Evolutionary conservation across 2,888 invertebrate genomes (phyloP).

Genomic region (Drosophila austrosaltans): DNA sequence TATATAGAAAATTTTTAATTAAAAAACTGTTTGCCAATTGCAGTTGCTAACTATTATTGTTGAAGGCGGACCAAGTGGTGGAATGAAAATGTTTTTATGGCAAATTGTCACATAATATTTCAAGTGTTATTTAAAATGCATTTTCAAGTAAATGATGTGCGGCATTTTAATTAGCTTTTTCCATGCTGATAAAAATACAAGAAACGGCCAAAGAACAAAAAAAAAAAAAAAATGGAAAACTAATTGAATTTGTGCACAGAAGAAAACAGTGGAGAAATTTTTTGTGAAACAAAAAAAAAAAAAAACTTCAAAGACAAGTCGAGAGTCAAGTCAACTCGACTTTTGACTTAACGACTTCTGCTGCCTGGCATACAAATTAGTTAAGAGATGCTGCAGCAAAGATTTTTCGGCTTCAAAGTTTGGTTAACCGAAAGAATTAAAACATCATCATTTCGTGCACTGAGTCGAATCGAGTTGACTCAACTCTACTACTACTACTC

Average conservation of each 20-base stretch:
- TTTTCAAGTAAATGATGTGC: conserved; percentile 64
- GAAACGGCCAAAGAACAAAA: conserved; percentile 16
- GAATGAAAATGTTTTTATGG: conserved; percentile 25
- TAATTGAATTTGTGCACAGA: conserved; percentile 24
- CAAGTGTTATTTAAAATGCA: conserved; percentile 64
- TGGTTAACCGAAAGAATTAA: conserved; percentile 78
- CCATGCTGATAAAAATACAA: conserved; percentile 24
- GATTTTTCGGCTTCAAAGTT: conserved; percentile 59
- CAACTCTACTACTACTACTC: conserved; percentile 25
- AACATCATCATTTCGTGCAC: conserved; percentile 77
- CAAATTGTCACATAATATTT: conserved; percentile 51
- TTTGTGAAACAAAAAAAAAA: conserved; percentile 15
- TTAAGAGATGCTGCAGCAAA: conserved; percentile 36
- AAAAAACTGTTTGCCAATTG: conserved; percentile 25
- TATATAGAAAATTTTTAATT: conserved; percentile 32
- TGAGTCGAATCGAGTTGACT: conserved; percentile 62
- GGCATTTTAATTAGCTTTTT: conserved; percentile 67
- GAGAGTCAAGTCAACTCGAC: conserved; percentile 35
- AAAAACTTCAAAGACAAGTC: conserved; percentile 59
- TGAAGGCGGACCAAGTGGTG: not conserved
- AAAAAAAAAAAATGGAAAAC: conserved; percentile 26
- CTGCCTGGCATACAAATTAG: conserved; percentile 73
- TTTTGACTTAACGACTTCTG: conserved; percentile 68
- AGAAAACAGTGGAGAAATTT: conserved; percentile 22
- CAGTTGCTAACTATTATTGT: conserved; percentile 15